Conservation (phyloP, 2,113 vertebrate genomes). For the Chamaetylas fuelleborni region DNA sequence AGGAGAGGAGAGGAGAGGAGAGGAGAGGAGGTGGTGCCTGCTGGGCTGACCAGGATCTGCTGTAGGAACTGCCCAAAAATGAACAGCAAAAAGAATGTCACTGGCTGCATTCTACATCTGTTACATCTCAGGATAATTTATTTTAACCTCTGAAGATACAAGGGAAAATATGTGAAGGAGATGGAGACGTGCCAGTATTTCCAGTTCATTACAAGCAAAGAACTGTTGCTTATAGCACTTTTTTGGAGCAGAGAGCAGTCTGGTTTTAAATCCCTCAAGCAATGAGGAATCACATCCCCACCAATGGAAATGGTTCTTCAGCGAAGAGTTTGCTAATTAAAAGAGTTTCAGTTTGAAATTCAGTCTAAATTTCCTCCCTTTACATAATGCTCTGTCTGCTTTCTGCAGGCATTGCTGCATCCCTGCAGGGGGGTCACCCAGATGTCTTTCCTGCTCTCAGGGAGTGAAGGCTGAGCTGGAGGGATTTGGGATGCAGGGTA, state of each 20-base stretch:
- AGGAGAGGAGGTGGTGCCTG: neutral
- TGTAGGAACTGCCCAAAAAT: neutral
- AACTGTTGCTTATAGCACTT: constrained; percentile 50
- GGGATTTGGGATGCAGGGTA: neutral
- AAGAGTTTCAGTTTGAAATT: neutral
- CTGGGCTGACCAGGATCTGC: neutral
- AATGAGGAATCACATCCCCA: neutral
- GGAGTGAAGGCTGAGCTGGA: fast-evolving
- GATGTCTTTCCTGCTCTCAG: fast-evolving
- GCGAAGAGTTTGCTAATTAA: neutral
- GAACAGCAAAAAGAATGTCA: neutral
- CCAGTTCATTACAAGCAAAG: constrained; percentile 43
- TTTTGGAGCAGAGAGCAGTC: constrained; percentile 39
- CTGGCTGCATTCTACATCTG: constrained; percentile 26
- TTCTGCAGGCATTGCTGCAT: fast-evolving
- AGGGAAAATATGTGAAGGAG: constrained; percentile 45
- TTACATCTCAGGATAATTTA: constrained; percentile 37
- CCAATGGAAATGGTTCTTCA: neutral
- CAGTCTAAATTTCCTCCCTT: neutral
- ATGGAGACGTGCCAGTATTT: constrained; percentile 52
- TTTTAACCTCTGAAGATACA: constrained; percentile 49
- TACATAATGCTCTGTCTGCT: neutral
- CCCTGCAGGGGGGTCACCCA: neutral
- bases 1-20: neutral
- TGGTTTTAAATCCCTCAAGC: constrained; percentile 51